Evolutionary conservation across 2,113 vertebrate genomes (phyloP).

Genomic region (Candoia aspera): DNA sequence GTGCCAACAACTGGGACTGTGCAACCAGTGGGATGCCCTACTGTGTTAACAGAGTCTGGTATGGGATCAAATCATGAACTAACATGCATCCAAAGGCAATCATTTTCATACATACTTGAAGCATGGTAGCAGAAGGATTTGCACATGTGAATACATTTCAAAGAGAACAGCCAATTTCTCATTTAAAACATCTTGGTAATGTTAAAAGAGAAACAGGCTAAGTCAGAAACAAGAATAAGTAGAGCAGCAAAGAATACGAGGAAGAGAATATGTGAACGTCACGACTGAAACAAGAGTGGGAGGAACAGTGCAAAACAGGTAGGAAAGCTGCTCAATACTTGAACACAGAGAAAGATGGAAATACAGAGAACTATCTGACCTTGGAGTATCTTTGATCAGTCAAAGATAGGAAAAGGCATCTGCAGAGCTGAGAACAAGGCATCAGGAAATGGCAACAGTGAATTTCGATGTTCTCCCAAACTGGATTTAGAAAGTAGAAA

Average conservation of each 20-base stretch:
- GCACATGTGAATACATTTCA: neutral
- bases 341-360: fast-evolving
- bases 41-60: neutral
- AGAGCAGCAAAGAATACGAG: neutral
- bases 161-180: neutral
- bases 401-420: neutral
- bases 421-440: neutral
- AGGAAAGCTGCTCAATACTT: neutral
- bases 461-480: neutral
- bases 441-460: neutral
- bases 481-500: slow-evolving; percentile 3
- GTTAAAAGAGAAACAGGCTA: neutral
- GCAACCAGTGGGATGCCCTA: neutral
- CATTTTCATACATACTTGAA: neutral
- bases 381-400: slow-evolving; percentile 7
- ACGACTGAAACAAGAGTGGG: neutral
- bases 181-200: neutral
- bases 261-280: neutral
- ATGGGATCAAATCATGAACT: neutral
- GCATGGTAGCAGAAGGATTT: neutral
- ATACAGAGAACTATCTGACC: neutral
- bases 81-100: neutral
- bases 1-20: neutral
- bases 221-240: neutral
- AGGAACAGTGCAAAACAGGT: neutral